Percentiles rank a stretch among this genome's conserved stretches.
phyloP scores from a whole-genome alignment of 2,797 vertebrate species.

The Fistularia commersonii region DNA sequence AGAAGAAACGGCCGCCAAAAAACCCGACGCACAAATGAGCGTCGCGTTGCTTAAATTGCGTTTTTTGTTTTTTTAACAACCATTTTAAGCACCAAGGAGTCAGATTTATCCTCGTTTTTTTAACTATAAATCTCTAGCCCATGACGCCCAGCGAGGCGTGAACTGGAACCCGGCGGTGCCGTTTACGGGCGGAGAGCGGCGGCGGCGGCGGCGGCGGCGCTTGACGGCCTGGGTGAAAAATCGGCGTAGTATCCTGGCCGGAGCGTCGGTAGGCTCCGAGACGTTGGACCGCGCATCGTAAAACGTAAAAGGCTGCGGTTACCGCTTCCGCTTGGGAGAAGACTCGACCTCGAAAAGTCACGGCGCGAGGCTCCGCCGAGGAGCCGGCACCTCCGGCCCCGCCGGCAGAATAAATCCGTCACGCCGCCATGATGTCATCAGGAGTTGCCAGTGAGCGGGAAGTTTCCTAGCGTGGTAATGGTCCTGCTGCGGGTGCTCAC shows the following conservation, averaged over 20 bases:
- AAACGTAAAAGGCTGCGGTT: conserved; percentile 62
- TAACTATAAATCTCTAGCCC: conserved; percentile 45
- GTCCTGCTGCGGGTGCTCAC: conserved; percentile 64
- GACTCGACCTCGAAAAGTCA: too few relatives aligned
- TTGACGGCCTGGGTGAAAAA: conserved; percentile 16
- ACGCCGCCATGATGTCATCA: conserved; percentile 72
- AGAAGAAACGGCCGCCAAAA: too few relatives aligned
- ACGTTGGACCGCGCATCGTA: conserved; percentile 49
- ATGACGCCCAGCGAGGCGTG: conserved; percentile 42
- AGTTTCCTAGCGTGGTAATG: conserved; percentile 71
- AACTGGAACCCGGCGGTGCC: conserved; percentile 35
- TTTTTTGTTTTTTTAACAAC: too few relatives aligned
- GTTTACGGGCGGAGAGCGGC: conserved; percentile 48
- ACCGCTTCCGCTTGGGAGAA: conserved; percentile 31
- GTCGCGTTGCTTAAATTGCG: too few relatives aligned
- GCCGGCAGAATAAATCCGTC: conserved; percentile 64
- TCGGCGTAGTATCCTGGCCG: too few relatives aligned
- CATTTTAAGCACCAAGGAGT: conserved; percentile 13
- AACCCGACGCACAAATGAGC: too few relatives aligned
- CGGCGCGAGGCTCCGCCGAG: conserved; percentile 57
- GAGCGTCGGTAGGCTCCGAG: too few relatives aligned
- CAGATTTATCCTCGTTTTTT: conserved; percentile 25
- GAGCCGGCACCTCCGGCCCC: conserved; percentile 44
- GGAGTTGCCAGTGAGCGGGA: conserved; percentile 62
- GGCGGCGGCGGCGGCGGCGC: conserved; percentile 35